A percentile compares a stretch with the other conserved stretches of the same genome.
Evolutionary conservation across 2,888 invertebrate genomes (phyloP).

Genomic region (Antheraea yamamai): DNA sequence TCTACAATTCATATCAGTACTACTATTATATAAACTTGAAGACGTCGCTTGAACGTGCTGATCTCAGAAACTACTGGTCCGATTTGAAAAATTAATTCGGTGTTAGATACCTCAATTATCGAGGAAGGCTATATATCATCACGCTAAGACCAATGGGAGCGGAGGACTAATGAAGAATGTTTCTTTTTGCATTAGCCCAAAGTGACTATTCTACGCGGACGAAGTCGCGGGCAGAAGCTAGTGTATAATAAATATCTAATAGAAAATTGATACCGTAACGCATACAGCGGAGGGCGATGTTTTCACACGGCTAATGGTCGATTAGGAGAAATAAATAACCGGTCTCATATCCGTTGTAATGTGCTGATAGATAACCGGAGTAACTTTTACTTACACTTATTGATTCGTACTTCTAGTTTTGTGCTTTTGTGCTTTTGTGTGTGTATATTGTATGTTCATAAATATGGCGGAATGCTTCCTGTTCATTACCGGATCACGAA

Average conservation of each 20-base stretch:
- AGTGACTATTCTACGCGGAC: no score
- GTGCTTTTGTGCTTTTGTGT: not conserved
- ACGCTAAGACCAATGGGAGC: no score
- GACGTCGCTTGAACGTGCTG: no score
- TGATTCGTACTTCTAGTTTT: not conserved
- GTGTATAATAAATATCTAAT: not conserved
- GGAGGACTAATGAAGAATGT: no score
- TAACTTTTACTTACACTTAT: slow-evolving; percentile 7
- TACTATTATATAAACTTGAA: no score
- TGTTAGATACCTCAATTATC: no score
- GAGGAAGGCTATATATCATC: no score
- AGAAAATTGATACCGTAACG: not conserved
- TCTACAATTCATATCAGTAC: no score
- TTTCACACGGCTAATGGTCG: slow-evolving; percentile 24
- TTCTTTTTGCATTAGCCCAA: no score
- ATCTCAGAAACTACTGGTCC: no score
- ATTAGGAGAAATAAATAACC: slow-evolving; percentile 32
- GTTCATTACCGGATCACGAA: not conserved
- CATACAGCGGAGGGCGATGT: slow-evolving; percentile 13
- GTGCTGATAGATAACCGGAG: slow-evolving; percentile 17
- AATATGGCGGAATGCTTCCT: not conserved
- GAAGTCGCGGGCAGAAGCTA: no score
- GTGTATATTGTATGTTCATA: not conserved
- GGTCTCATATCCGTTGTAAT: slow-evolving; percentile 32
- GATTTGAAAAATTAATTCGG: no score